Percentiles rank a stretch among this genome's conserved stretches.
phyloP scores from a whole-genome alignment of 2,888 invertebrate species.

The Dione juno region DNA sequence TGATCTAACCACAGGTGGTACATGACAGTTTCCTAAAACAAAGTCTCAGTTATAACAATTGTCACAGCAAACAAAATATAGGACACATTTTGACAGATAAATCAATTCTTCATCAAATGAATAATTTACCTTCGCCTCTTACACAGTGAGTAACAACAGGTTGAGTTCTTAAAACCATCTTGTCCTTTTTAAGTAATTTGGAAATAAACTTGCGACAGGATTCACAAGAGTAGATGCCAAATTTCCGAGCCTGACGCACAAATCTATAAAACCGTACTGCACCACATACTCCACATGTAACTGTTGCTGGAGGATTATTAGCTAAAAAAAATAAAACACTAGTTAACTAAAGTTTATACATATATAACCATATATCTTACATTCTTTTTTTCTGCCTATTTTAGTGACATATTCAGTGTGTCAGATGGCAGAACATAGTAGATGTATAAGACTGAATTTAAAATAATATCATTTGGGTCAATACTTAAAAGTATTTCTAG shows the following conservation, averaged over 20 bases:
- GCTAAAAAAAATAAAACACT: constrained; percentile 64
- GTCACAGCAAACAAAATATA: neutral
- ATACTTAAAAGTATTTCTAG: no score
- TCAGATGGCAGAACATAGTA: no score
- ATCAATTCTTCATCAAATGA: no score
- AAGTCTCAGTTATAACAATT: neutral
- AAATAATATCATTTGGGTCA: no score
- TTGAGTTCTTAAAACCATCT: constrained; percentile 77
- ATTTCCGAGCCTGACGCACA: constrained; percentile 91
- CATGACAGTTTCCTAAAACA: constrained; percentile 86
- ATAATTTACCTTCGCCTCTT: constrained; percentile 85
- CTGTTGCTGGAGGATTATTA: constrained; percentile 84
- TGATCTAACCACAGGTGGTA: constrained; percentile 87
- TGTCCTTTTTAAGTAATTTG: constrained; percentile 89
- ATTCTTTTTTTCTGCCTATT: neutral
- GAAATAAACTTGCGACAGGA: constrained; percentile 94
- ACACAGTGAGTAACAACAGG: constrained; percentile 85
- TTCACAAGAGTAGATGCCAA: constrained; percentile 93
- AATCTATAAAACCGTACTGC: constrained; percentile 90
- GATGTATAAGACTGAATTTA: no score
- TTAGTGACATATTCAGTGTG: no score
- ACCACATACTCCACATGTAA: constrained; percentile 91
- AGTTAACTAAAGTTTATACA: neutral
- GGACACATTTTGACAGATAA: neutral
- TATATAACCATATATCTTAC: neutral